These are phyloP conservation scores for Nycteola revayana DNA, from an alignment of 2,888 invertebrate genomes.

Conservation along the genomic window DNA sequence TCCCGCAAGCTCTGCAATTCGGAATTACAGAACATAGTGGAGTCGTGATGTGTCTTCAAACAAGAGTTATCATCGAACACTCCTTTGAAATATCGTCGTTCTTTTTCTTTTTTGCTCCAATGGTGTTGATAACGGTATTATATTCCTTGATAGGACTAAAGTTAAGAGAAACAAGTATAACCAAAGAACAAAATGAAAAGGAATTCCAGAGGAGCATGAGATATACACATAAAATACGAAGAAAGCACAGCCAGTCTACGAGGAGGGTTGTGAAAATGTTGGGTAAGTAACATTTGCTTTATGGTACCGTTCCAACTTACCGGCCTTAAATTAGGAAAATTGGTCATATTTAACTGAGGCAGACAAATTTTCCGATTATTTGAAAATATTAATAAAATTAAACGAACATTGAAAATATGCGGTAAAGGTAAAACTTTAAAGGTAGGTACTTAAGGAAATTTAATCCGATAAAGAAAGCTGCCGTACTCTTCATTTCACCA, in stretches of 20 bases:
- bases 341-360: too few species aligned
- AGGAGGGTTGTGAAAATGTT: conserved; percentile 88
- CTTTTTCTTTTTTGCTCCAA: conserved; percentile 89
- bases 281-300: too few species aligned
- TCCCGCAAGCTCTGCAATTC: conserved; percentile 84
- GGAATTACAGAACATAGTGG: conserved; percentile 62
- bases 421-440: too few species aligned
- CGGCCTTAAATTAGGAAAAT: too few species aligned
- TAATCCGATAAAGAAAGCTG: too few species aligned
- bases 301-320: too few species aligned
- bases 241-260: conserved; percentile 82
- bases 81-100: conserved; percentile 87
- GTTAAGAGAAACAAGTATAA: conserved; percentile 72
- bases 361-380: too few species aligned
- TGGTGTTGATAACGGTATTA: conserved; percentile 88
- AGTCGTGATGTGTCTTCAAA: conserved; percentile 74
- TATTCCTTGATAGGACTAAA: conserved; percentile 86
- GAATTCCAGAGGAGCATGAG: conserved; percentile 42
- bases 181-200: conserved; percentile 48
- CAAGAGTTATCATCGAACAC: conserved; percentile 78
- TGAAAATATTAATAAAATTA: too few species aligned
- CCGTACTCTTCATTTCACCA: too few species aligned
- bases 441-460: too few species aligned
- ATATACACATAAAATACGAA: conserved; percentile 46
- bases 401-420: too few species aligned